Base-by-base conservation (phyloP, 2,888 invertebrate genomes). In the Sinhomidia bicolor region DNA sequence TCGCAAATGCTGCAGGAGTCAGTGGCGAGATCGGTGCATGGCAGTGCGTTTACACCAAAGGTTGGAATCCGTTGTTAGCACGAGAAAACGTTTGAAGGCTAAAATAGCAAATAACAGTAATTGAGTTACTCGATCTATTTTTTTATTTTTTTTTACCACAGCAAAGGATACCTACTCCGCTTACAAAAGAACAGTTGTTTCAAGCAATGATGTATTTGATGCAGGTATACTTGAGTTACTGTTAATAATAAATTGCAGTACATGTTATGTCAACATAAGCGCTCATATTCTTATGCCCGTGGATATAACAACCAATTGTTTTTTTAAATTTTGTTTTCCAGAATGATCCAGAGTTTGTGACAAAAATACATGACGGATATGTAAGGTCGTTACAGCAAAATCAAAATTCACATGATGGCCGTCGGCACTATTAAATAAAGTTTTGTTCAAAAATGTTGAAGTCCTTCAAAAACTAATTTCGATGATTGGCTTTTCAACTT, bases 301-400 rank as follows among this genome's bases (percentile, higher is more conserved):
- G 12, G 10, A 17, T 26, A 7, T 60, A 23, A 60, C 1, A 23
- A 26, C 9, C 20, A 60, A 41, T 36, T 32, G 14, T 65, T 68
- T 68, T 9, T 17, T 12, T 26, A 32, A 26, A 9, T 36, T 36
- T 36, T 36, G 7, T 36, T n/a, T 36, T 36, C 36, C 93, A 94
- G 94, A 94, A 93, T 92, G 94, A 94, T 91, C 91, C 92, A n/a
- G 93, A 93, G 78, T 94, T 94, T 92, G 92, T 94, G 47, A 92
- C 92, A 71, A 93, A 93, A 41, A 91, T 94, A 23, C 94, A 94
- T 90, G 93, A 94, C 90, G 94, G 94, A 0, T 94, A 94, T 90
- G 92, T 94, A 17, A 93, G 93, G 87, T 91, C 91, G 0, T 20
- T 88, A 20, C 84, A 84, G 29, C 60, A 71, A n/a, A 57, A 57